Evolutionary conservation across 1,140 invertebrate genomes (phyloP).

Genomic region (Akabosia matsudoensis): DNA sequence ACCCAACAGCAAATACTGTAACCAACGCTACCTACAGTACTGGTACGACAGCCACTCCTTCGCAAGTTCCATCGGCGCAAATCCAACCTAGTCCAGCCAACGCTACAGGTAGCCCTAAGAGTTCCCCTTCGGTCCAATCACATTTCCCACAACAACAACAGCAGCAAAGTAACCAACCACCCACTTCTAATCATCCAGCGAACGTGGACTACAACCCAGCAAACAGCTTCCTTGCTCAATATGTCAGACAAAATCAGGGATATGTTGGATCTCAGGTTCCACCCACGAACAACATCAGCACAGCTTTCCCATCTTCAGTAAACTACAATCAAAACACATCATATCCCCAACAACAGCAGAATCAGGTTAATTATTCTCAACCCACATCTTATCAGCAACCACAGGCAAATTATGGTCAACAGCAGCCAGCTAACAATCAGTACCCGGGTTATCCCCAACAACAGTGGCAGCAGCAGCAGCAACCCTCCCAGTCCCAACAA

Average conservation of each 20-base stretch:
- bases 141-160: constrained; percentile 22
- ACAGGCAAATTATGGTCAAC: constrained; percentile 13
- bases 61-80: constrained; percentile 2
- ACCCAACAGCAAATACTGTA: constrained; percentile 31
- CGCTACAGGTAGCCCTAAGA: constrained; percentile 21
- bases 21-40: constrained; percentile 23
- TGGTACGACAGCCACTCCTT: constrained; percentile 7
- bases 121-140: constrained; percentile 22
- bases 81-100: constrained; percentile 15
- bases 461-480: constrained; percentile 17
- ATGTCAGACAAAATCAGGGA: constrained; percentile 41
- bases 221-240: constrained; percentile 27
- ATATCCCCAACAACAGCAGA: background rate
- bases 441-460: constrained; percentile 8
- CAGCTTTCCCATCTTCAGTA: constrained; percentile 2
- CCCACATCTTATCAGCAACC: background rate
- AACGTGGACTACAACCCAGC: constrained; percentile 18
- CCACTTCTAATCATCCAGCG: background rate
- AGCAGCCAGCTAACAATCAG: background rate
- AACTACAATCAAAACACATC: background rate
- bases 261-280: background rate
- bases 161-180: constrained; percentile 16
- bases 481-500: constrained; percentile 14
- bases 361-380: background rate
- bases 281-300: background rate